A percentile compares a stretch with the other conserved stretches of the same genome.
Conservation (phyloP, 2,113 vertebrate species). For the Danionella cerebrum region DNA sequence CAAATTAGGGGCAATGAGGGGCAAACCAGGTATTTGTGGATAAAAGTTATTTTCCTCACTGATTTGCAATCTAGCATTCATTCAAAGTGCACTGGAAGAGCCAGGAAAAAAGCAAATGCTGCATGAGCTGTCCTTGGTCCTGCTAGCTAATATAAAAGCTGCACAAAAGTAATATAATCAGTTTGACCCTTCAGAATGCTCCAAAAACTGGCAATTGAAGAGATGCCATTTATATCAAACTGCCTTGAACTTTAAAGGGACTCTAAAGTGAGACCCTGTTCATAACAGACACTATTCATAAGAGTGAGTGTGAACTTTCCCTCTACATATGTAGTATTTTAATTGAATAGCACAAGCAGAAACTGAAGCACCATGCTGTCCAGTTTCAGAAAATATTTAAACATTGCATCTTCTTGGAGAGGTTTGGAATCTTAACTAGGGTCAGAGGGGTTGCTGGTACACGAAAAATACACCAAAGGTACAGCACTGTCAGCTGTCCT, state of each 20-base stretch:
- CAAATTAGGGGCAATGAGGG: not conserved
- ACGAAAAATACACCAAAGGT: no score
- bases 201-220: not conserved
- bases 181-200: not conserved
- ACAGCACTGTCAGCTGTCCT: conserved; percentile 18
- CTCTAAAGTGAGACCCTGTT: no score
- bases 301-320: no score
- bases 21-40: not conserved
- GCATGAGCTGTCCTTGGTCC: conserved; percentile 43
- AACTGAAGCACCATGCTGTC: no score
- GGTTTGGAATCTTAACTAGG: no score
- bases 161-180: not conserved
- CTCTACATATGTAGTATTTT: no score
- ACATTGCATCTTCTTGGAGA: no score
- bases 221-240: not conserved
- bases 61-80: not conserved
- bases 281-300: no score
- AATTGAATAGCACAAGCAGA: no score
- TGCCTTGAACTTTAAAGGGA: no score
- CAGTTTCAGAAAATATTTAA: no score
- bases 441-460: no score
- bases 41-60: not conserved
- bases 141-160: conserved; percentile 20
- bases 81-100: not conserved
- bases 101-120: not conserved